Base-by-base conservation (phyloP, 2,888 invertebrate genomes). In the Hyppa rectilinea region DNA sequence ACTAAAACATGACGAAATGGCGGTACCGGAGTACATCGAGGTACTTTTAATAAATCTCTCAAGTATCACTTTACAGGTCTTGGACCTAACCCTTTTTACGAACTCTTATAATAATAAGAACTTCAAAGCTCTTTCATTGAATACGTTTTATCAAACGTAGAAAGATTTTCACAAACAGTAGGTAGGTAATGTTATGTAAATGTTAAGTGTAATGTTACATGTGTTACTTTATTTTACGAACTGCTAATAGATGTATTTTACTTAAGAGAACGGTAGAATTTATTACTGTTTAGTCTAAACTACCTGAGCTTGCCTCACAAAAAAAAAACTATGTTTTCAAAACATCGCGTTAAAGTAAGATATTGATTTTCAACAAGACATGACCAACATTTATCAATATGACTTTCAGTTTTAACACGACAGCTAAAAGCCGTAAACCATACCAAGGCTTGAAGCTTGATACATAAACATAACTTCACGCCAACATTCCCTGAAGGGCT, bases 21-120 rank as follows among this genome's bases (percentile, higher is more conserved):
- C 59, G 29, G 29, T 53, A 53, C n/a, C 52, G 14, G 29, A 53
- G 20, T 14, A 36, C 52, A 47, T 6, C 45, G 12, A 40, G 23
- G 40, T 59, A 55, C 40, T 34, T 67, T 59, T 40, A 36, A 43
- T 60, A 62, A 56, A 66, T 68, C 56, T 67, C 40, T 20, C 4
- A 36, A 53, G 29, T 26, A 49, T 56, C 62, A 69, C 64, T 69
- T 52, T 7, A 34, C 38, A 71, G 72, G 61, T 75, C 61, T 71
- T 55, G 60, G 55, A 67, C 68, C 61, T 61, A 73, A 74, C 52
- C 81, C 81, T 83, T 80, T 72, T 75, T 50, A 47, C 5, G 60
- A 71, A 61, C 61, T 52, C 56, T 50, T 50, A 76, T 38, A 45
- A 43, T 31, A 59, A 62, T 36, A 76, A 36, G 55, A 31, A 34